Evolutionary conservation across 2,888 invertebrate species (phyloP).

Genomic region (Abscondita cerata): DNA sequence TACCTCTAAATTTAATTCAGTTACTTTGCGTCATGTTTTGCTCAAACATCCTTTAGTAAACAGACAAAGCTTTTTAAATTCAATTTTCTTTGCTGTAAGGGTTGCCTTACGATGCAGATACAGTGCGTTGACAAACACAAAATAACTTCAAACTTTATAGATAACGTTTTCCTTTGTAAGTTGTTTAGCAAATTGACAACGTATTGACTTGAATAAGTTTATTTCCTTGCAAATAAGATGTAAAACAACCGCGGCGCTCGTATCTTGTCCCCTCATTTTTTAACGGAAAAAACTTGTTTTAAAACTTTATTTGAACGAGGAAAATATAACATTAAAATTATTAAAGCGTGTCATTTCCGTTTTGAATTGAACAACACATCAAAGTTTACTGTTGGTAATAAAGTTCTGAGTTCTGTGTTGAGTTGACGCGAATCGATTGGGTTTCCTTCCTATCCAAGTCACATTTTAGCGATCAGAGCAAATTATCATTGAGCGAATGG

Average conservation of each 20-base stretch:
- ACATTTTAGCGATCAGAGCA: constrained; percentile 53
- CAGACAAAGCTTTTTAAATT: constrained; percentile 2
- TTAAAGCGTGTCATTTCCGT: constrained; percentile 26
- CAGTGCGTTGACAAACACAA: not conserved
- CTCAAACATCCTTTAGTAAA: not conserved
- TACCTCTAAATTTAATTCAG: too few relatives aligned
- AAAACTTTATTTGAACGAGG: not conserved
- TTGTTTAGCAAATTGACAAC: constrained; percentile 1
- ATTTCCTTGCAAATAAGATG: too few relatives aligned
- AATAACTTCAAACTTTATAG: constrained; percentile 4
- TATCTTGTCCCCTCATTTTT: too few relatives aligned
- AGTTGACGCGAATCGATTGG: constrained; percentile 35
- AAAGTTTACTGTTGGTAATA: constrained; percentile 31
- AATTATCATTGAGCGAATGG: constrained; percentile 52
- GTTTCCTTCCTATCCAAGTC: constrained; percentile 48
- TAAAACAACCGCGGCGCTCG: too few relatives aligned
- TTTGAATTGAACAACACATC: constrained; percentile 32
- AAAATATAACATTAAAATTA: constrained; percentile 17
- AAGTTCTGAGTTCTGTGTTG: constrained; percentile 31
- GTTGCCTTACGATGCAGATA: constrained; percentile 1
- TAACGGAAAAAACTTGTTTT: not conserved
- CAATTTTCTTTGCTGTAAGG: constrained; percentile 3
- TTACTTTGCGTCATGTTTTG: not conserved
- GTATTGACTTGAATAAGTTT: too few relatives aligned
- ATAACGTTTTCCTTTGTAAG: constrained; percentile 1